A percentile compares a stretch with the other conserved stretches of the same genome.
Evolutionary conservation across 2,113 vertebrate genomes (phyloP).

Genomic region (Oryzias woworae): DNA sequence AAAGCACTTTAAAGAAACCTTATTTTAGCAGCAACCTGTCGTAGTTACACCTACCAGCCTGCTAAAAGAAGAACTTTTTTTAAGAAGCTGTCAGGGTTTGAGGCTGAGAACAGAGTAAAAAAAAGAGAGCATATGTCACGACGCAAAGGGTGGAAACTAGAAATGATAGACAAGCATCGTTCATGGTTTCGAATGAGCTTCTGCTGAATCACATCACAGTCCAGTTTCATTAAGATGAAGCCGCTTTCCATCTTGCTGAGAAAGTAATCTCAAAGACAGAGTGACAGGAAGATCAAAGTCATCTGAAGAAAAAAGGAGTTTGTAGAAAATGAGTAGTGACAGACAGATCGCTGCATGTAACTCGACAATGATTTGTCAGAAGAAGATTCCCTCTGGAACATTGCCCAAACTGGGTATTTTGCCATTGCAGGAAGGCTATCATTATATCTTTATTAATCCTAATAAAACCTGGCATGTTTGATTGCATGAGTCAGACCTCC

Average conservation of each 20-base stretch:
- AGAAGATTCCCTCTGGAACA: slow-evolving; percentile 47
- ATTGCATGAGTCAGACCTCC: slow-evolving; percentile 60
- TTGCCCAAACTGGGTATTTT: slow-evolving; percentile 45
- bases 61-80: slow-evolving; percentile 7
- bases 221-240: slow-evolving; percentile 1
- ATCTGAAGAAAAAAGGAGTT: neutral
- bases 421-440: slow-evolving; percentile 48
- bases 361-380: slow-evolving; percentile 59
- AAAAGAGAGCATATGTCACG: slow-evolving; percentile 4
- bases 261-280: slow-evolving; percentile 9
- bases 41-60: neutral
- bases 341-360: slow-evolving; percentile 55
- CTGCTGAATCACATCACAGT: slow-evolving; percentile 17
- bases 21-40: neutral
- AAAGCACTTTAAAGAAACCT: neutral
- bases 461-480: slow-evolving; percentile 47
- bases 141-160: slow-evolving; percentile 1
- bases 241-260: slow-evolving; percentile 8
- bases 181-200: slow-evolving; percentile 3
- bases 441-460: slow-evolving; percentile 62
- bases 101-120: slow-evolving; percentile 12
- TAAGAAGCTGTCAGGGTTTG: slow-evolving; percentile 5
- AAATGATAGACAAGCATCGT: neutral
- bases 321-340: slow-evolving; percentile 43
- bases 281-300: slow-evolving; percentile 40